Evolutionary conservation across 2,797 vertebrate species (phyloP).

Genomic region (Erpetoichthys calabaricus): DNA sequence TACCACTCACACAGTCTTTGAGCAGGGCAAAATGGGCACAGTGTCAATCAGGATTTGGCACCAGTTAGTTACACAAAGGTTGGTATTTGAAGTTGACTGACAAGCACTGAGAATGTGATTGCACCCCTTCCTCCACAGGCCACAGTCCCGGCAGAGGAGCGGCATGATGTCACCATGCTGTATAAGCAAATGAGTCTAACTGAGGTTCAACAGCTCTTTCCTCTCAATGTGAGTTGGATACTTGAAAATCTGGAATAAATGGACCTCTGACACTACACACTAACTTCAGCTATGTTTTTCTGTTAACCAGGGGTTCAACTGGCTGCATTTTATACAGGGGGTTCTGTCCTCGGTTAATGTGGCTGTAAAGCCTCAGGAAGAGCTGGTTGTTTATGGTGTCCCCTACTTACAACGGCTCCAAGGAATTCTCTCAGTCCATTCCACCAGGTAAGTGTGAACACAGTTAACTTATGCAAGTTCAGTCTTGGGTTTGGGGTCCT

Average conservation of each 20-base stretch:
- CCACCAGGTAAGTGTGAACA: constrained; percentile 53
- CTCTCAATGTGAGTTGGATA: constrained; percentile 56
- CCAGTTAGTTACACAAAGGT: too few relatives aligned
- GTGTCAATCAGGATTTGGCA: too few relatives aligned
- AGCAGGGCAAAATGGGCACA: too few relatives aligned
- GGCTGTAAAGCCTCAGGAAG: constrained; percentile 56
- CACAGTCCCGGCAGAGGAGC: constrained; percentile 74
- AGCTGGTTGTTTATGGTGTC: constrained; percentile 77
- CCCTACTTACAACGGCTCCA: constrained; percentile 78
- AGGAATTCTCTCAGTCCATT: constrained; percentile 58
- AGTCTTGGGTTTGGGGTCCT: too few relatives aligned
- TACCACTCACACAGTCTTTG: too few relatives aligned
- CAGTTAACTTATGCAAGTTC: too few relatives aligned
- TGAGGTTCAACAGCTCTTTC: constrained; percentile 67
- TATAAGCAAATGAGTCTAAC: constrained; percentile 80
- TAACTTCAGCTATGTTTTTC: neutral
- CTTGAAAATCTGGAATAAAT: neutral
- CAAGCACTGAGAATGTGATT: too few relatives aligned
- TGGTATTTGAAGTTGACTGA: too few relatives aligned
- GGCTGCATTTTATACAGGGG: constrained; percentile 74
- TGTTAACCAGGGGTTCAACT: constrained; percentile 75
- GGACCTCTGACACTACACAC: neutral
- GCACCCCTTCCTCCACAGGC: constrained; percentile 45
- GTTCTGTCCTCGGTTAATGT: constrained; percentile 69
- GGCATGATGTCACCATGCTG: constrained; percentile 76